A percentile compares a stretch with the other conserved stretches of the same genome.
These are phyloP conservation scores for Troides oblongomaculatus DNA, from an alignment of 2,888 invertebrate genomes.

Conservation along the genomic window DNA sequence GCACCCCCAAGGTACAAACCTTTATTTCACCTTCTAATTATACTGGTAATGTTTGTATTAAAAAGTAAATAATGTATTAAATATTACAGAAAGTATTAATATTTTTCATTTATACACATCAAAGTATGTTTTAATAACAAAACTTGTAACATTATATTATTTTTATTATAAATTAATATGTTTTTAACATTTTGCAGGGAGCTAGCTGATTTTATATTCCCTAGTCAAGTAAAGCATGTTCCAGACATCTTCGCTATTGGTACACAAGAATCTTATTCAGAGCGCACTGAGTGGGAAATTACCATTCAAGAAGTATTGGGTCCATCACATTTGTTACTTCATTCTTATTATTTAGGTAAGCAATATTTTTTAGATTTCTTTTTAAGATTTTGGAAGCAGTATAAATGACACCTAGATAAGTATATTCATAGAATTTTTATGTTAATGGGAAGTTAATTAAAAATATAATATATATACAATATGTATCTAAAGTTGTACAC, in stretches of 20 bases:
- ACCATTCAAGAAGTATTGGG: constrained; percentile 95
- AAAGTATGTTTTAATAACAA: background rate
- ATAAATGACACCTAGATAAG: background rate
- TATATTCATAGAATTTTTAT: no score
- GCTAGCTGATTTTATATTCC: constrained; percentile 94
- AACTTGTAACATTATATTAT: background rate
- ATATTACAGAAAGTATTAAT: no score
- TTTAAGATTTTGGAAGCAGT: background rate
- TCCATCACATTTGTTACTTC: constrained; percentile 94
- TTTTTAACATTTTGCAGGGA: constrained; percentile 79
- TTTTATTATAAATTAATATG: background rate
- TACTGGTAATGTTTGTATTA: background rate
- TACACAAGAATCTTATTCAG: constrained; percentile 95
- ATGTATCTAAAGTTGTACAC: no score
- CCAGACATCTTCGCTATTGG: constrained; percentile 96
- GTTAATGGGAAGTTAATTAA: no score
- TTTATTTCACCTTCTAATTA: background rate
- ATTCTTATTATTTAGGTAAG: constrained; percentile 89
- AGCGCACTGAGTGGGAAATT: constrained; percentile 93
- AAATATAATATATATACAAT: no score
- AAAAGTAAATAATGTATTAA: no score
- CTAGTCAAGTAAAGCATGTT: constrained; percentile 90
- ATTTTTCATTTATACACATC: background rate
- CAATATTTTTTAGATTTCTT: constrained; percentile 10
- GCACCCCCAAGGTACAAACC: constrained; percentile 85